Percentiles rank a stretch among this genome's conserved stretches.
Conservation (phyloP, 2,888 invertebrate genomes). For the Sabatieria punctata region DNA sequence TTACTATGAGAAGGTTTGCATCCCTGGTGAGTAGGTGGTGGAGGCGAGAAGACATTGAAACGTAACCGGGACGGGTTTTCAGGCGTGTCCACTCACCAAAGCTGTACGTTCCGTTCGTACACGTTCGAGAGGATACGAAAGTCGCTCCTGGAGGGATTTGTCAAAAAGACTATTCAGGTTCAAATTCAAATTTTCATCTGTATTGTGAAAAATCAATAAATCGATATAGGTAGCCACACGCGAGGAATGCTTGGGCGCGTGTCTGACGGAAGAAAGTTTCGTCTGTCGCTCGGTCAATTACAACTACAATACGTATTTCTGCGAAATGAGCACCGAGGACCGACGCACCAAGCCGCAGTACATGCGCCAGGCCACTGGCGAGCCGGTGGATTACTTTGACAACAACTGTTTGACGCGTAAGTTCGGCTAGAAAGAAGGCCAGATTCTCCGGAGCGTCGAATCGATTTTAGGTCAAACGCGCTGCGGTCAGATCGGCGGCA, state of each 20-base stretch:
- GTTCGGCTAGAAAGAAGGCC: neutral
- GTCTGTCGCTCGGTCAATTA: conserved; percentile 41
- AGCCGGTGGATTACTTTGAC: conserved; percentile 40
- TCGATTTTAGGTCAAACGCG: conserved; percentile 27
- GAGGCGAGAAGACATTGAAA: no score
- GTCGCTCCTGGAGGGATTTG: conserved; percentile 37
- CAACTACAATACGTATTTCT: conserved; percentile 35
- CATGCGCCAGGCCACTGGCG: conserved; percentile 34
- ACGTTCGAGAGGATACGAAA: conserved; percentile 40
- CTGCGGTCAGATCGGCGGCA: conserved; percentile 30
- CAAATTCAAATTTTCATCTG: no score
- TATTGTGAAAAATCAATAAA: no score
- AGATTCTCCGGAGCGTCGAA: no score
- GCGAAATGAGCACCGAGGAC: conserved; percentile 39
- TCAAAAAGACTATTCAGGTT: conserved; percentile 32
- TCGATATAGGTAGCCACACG: conserved; percentile 35
- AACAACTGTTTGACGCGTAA: conserved; percentile 41
- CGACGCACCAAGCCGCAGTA: conserved; percentile 38
- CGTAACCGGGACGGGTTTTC: neutral
- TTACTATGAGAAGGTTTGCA: conserved; percentile 34
- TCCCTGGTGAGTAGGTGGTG: conserved; percentile 29
- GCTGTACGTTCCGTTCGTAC: conserved; percentile 30
- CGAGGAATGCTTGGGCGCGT: conserved; percentile 39
- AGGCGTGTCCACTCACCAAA: conserved; percentile 27
- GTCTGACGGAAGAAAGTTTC: conserved; percentile 36